Percentiles rank a stretch among this genome's conserved stretches.
Conservation (phyloP, 1,140 invertebrate species). For the Limonius californicus region DNA sequence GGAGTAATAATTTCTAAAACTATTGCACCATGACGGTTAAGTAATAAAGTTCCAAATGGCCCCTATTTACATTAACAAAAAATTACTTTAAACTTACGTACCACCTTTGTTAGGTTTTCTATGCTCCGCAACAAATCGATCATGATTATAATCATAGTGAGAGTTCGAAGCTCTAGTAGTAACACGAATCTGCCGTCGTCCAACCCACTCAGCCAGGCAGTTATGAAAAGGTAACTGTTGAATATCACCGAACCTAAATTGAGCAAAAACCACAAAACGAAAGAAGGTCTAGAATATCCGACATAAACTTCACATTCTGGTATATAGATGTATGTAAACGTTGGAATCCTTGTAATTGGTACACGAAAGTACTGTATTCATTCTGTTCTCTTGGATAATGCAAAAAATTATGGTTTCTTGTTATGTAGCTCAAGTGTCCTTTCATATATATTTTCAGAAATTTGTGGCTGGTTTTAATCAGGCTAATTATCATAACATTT, state of each 20-base stretch:
- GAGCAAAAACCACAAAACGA: background rate
- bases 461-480: background rate
- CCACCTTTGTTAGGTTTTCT: background rate
- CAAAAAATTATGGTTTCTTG: background rate
- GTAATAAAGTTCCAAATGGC: too few species aligned
- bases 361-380: background rate
- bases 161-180: background rate
- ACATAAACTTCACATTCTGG: background rate
- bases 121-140: background rate
- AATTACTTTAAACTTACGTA: too few species aligned
- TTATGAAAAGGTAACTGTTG: background rate
- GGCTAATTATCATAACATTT: background rate
- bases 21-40: too few species aligned
- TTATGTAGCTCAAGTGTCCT: background rate
- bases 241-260: background rate
- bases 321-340: background rate
- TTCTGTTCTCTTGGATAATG: background rate
- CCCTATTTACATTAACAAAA: too few species aligned
- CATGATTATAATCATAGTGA: background rate
- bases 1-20: too few species aligned
- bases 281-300: background rate
- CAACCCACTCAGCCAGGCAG: background rate
- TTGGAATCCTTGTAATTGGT: background rate
- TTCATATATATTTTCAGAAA: background rate
- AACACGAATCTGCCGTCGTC: background rate